Evolutionary conservation across 2,797 vertebrate species (phyloP).

Genomic region (Chaetophractus vellerosus): DNA sequence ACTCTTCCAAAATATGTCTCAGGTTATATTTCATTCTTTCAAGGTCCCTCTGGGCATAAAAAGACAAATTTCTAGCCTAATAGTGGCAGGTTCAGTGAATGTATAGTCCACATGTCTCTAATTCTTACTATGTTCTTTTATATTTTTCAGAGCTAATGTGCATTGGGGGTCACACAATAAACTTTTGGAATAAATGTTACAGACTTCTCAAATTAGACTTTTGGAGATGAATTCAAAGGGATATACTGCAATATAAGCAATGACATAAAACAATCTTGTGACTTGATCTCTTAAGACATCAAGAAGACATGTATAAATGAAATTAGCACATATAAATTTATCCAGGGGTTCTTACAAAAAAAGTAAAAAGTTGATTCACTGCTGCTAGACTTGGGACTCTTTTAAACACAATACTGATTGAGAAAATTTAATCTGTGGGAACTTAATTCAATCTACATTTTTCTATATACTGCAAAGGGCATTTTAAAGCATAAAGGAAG

Average conservation of each 20-base stretch:
- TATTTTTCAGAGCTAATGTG: not conserved
- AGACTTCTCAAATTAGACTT: constrained; percentile 85
- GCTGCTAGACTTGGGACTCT: not conserved
- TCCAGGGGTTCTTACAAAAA: constrained; percentile 81
- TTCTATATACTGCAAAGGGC: constrained; percentile 68
- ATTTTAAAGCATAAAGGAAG: constrained; percentile 82
- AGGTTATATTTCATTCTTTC: not conserved
- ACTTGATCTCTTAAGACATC: constrained; percentile 75
- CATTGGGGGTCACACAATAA: constrained; percentile 73
- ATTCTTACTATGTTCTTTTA: constrained; percentile 45
- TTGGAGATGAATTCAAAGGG: constrained; percentile 69
- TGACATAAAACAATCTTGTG: constrained; percentile 80
- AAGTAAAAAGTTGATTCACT: constrained; percentile 45
- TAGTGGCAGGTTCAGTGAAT: not conserved
- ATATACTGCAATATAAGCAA: constrained; percentile 78
- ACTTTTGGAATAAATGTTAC: constrained; percentile 85
- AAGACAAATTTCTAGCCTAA: constrained; percentile 13
- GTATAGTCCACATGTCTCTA: not conserved
- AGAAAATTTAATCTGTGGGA: constrained; percentile 76
- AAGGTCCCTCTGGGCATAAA: not conserved
- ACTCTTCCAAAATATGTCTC: not conserved
- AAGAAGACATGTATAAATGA: constrained; percentile 73
- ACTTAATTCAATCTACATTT: constrained; percentile 78
- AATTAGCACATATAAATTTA: constrained; percentile 83
- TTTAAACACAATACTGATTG: constrained; percentile 7